A percentile compares a stretch with the other conserved stretches of the same genome.
Conservation (phyloP, 2,888 invertebrate species). For the Diploptera punctata region DNA sequence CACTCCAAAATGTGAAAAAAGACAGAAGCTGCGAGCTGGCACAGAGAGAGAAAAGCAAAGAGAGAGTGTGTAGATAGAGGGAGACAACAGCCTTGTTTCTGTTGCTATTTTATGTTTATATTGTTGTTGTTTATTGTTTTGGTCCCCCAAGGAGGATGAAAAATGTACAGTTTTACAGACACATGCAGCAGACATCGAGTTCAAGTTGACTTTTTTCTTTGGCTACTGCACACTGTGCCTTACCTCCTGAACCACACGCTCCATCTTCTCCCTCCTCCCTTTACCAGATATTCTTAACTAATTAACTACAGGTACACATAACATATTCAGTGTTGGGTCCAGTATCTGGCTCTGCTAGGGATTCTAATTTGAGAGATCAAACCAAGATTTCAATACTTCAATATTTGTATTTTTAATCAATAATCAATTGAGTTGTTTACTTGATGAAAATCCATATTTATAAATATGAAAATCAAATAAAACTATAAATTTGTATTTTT, state of each 20-base stretch:
- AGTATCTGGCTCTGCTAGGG: too few relatives aligned
- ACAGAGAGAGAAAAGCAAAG: constrained; percentile 36
- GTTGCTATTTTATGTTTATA: neutral
- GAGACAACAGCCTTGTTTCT: neutral
- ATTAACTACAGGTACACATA: constrained; percentile 14
- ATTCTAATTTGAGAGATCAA: too few relatives aligned
- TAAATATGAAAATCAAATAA: too few relatives aligned
- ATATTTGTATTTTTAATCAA: too few relatives aligned
- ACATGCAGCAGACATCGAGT: constrained; percentile 38
- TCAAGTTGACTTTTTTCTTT: constrained; percentile 14
- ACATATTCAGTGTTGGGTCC: neutral
- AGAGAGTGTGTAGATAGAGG: constrained; percentile 33
- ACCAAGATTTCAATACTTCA: too few relatives aligned
- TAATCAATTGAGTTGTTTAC: too few relatives aligned
- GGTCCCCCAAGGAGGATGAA: neutral
- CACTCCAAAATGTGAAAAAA: constrained; percentile 14
- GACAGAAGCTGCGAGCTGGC: constrained; percentile 37
- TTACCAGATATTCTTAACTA: neutral
- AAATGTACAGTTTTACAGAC: constrained; percentile 34
- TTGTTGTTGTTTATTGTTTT: constrained; percentile 8
- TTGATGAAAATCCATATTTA: too few relatives aligned
- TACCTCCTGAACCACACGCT: constrained; percentile 21
- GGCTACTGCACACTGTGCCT: constrained; percentile 18
- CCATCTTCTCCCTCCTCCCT: constrained; percentile 1
- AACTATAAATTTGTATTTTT: too few relatives aligned